A percentile compares a stretch with the other conserved stretches of the same genome.
phyloP scores from a whole-genome alignment of 2,797 vertebrate genomes.

The Natrix natrix region DNA sequence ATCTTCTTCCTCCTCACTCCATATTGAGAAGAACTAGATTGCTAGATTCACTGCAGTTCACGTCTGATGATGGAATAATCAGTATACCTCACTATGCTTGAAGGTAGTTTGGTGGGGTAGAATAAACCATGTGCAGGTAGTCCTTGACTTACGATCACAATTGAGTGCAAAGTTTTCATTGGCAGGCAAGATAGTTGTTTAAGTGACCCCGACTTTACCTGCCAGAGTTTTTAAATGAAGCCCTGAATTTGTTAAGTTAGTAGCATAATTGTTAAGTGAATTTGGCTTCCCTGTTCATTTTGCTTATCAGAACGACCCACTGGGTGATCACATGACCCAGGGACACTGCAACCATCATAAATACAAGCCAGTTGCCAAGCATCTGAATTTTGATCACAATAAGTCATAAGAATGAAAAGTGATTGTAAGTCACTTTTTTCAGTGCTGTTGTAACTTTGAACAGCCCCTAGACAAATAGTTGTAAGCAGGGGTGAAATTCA shows the following conservation, averaged over 20 bases:
- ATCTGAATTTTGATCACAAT: neutral
- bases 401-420: neutral
- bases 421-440: neutral
- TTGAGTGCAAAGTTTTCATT: neutral
- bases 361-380: neutral
- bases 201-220: neutral
- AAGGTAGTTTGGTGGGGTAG: neutral
- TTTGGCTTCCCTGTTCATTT: neutral
- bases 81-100: neutral
- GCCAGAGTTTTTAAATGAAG: neutral
- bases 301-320: neutral
- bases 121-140: neutral
- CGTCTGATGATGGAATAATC: neutral
- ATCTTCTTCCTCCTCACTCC: neutral
- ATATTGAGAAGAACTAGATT: neutral
- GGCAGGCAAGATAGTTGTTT: neutral
- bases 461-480: neutral
- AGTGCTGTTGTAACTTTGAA: neutral
- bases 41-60: neutral
- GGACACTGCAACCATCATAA: neutral
- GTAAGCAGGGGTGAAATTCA: too few relatives aligned
- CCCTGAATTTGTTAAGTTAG: neutral
- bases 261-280: neutral
- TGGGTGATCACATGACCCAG: neutral
- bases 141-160: neutral